Evolutionary conservation across 1,140 invertebrate genomes (phyloP), one percentile per base, ranked within the genome.

Genomic region (Drosophila quadrilineata): DNA sequence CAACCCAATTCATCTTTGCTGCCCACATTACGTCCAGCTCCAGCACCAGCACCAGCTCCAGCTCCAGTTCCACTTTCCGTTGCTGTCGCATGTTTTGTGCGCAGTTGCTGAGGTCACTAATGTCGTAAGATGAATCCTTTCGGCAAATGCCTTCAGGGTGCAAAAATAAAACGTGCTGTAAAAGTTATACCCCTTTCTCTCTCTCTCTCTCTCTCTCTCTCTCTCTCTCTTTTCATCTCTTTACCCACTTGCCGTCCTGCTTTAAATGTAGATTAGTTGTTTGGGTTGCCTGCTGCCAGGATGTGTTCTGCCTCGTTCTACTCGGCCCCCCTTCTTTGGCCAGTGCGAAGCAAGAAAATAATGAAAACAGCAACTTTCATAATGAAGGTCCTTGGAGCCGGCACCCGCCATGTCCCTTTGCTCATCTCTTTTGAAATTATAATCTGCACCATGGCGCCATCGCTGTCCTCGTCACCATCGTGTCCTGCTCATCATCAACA

Each of bases 41-140:
- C n/a, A n/a, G n/a, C 22, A 24, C 3, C 2, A 10, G 16, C 21
- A 21, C 41, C 50, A 16, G 33, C 24, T 31, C 4, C 14, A 48
- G 33, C 24, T 41, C 10, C 43, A 21, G 22, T 17, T 59, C 24
- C 62, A 40, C 26, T 26, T 62, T 26, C 50, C 16, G 50, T 46
- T 57, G 24, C 33, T 24, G 46, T 31, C 76, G 76, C 77, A 73
- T 84, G 76, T 77, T 82, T 54, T 66, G 69, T 82, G 76, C 69
- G 67, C 80, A 85, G 77, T 84, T 85, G 85, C 70, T 72, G 85
- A 88, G 85, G 85, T 88, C 85, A 88, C 72, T 76, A 71, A 80
- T 86, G 79, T 87, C 79, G 85, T 88, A 88, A 86, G 85, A 88
- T 86, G 85, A 88, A 88, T 88, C 79, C 79, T 80, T 88, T 75